Evolutionary conservation across 2,113 vertebrate genomes (phyloP).

Genomic region (Tragelaphus buxtoni): DNA sequence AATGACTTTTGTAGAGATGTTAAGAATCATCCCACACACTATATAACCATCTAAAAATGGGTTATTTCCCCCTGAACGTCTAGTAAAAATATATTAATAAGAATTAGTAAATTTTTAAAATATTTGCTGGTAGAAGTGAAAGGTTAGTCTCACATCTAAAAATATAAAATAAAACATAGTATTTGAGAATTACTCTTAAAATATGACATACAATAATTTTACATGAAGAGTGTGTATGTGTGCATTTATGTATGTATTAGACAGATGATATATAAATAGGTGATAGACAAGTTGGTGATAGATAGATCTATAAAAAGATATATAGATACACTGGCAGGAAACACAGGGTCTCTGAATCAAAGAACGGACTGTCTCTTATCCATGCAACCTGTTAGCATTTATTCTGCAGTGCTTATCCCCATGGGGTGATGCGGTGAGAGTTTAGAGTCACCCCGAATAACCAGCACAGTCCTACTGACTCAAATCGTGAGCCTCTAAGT

Average conservation of each 20-base stretch:
- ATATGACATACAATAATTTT: neutral
- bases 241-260: neutral
- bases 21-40: neutral
- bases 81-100: neutral
- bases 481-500: neutral
- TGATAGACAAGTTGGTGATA: neutral
- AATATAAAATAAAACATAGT: neutral
- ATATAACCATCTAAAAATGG: neutral
- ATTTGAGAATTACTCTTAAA: neutral
- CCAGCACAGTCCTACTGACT: neutral
- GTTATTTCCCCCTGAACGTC: neutral
- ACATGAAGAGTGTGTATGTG: neutral
- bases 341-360: neutral
- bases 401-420: neutral
- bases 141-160: neutral
- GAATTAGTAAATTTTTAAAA: neutral
- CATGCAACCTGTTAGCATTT: neutral
- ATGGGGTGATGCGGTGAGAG: fast-evolving
- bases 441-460: neutral
- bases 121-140: neutral
- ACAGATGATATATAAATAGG: neutral
- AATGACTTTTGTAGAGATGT: neutral
- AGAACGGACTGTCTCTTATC: neutral
- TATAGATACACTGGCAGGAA: neutral
- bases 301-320: neutral